A percentile compares a stretch with the other conserved stretches of the same genome.
Evolutionary conservation across 2,113 vertebrate species (phyloP).

Genomic region (Anoura caudifer): DNA sequence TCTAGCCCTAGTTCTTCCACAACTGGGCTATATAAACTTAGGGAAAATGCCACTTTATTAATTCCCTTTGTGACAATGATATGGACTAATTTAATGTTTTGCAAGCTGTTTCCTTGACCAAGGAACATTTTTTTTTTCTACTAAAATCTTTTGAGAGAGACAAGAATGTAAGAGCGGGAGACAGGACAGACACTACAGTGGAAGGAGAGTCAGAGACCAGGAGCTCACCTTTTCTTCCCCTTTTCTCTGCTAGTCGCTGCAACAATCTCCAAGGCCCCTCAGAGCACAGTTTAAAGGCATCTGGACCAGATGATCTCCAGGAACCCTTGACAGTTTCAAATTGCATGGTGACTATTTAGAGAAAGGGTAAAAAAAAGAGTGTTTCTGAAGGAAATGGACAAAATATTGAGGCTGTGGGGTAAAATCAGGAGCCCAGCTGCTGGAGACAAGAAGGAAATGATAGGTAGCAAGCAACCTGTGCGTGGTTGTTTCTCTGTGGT

Average conservation of each 20-base stretch:
- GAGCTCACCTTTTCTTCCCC: not conserved
- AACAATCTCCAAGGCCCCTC: not conserved
- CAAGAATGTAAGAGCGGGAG: not conserved
- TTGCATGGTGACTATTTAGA: not conserved
- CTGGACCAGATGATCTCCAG: not conserved
- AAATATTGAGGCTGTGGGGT: not conserved
- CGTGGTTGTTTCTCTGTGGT: not conserved
- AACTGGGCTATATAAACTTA: not conserved
- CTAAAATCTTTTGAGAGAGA: not conserved
- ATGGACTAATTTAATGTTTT: not conserved
- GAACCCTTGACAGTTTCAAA: not conserved
- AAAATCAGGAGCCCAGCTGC: accelerated
- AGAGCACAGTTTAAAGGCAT: not conserved
- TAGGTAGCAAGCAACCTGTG: accelerated
- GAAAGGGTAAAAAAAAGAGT: not conserved
- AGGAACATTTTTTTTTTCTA: not conserved
- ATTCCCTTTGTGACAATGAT: not conserved
- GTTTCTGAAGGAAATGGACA: not conserved
- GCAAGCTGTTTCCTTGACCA: not conserved
- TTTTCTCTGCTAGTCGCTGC: accelerated
- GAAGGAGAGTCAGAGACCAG: not conserved
- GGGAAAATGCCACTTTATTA: not conserved
- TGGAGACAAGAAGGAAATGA: not conserved
- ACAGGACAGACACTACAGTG: accelerated
- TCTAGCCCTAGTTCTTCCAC: not conserved